Evolutionary conservation across 2,888 invertebrate species (phyloP), one percentile per base, ranked within the genome.

Genomic region (Orthosia cruda): DNA sequence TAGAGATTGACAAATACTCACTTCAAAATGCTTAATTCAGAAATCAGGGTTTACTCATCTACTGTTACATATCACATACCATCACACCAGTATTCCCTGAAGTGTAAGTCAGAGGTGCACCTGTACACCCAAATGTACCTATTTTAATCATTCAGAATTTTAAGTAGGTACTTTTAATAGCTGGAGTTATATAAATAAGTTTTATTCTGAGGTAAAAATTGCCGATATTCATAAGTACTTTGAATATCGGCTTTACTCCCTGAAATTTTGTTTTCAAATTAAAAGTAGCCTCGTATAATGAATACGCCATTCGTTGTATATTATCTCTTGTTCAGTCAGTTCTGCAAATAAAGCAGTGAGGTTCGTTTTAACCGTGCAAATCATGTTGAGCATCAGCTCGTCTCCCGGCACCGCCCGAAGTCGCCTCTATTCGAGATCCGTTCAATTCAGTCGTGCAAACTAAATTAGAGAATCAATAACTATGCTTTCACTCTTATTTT

Each of bases 401-500:
- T 55, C 20, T 5, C 49, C 15, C 69, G 40, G 63, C 54, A 7
- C 15, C 26, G n/a, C 54, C 13, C 57, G 57, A 11, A 20, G 23
- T 71, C 74, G 45, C 83, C 86, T 77, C 59, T 85, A 77, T 83
- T 82, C 82, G 58, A 72, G 67, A 57, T 61, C 58, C 82, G 67
- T 72, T 73, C 85, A 61, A 76, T 74, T 82, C 71, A 70, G 26
- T 65, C 59, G 74, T 70, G 57, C 78, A 74, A 82, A 85, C 71
- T 69, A 77, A 83, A 83, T 83, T 85, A 77, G 50, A 71, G 77
- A 77, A 83, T 85, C 83, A 85, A 82, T 85, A 83, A 85, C 86
- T 71, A 65, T 45, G 58, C 57, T 77, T 85, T 77, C 77, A 64
- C 74, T 82, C 55, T 83, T 85, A 69, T 82, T 74, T 75, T 64